Conservation (phyloP, 30 jellyfish, hydroid and myxozoan genomes). For the Chironex yamaguchii region DNA sequence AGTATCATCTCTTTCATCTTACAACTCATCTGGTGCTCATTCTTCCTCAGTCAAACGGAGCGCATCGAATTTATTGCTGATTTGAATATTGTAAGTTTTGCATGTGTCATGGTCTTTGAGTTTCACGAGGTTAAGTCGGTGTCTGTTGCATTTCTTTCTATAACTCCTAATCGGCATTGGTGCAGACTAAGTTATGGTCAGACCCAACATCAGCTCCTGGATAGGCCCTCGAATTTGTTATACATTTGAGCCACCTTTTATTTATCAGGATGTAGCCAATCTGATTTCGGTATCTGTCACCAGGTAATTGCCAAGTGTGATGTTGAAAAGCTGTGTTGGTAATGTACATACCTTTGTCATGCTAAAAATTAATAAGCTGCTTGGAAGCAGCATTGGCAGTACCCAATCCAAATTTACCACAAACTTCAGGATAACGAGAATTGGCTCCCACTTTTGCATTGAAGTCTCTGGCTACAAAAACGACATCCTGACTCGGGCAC, state of each 20-base stretch:
- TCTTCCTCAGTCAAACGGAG: too few species aligned
- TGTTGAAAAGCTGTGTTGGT: conserved; percentile 22
- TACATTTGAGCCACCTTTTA: conserved; percentile 1
- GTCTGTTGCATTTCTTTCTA: background rate
- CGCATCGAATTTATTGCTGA: too few species aligned
- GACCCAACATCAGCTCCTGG: conserved; percentile 46
- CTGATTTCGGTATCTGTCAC: background rate
- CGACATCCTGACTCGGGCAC: too few species aligned
- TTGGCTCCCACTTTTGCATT: conserved; percentile 22
- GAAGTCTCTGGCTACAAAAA: too few species aligned
- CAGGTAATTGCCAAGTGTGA: conserved; percentile 14
- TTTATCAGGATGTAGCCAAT: conserved; percentile 7
- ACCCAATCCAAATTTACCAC: conserved; percentile 5
- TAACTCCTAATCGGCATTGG: background rate
- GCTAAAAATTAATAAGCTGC: conserved; percentile 11
- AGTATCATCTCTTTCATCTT: background rate
- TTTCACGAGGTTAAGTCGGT: background rate
- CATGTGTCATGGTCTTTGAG: background rate
- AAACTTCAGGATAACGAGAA: background rate
- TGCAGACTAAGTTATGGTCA: conserved; percentile 19
- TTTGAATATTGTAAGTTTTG: too few species aligned
- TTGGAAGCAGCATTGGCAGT: background rate
- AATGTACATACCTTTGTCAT: background rate
- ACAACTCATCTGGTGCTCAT: background rate
- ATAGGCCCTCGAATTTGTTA: background rate